Evolutionary conservation across 2,888 invertebrate species (phyloP), one percentile per base, ranked within the genome.

Genomic region (Eumerus sabulonum): DNA sequence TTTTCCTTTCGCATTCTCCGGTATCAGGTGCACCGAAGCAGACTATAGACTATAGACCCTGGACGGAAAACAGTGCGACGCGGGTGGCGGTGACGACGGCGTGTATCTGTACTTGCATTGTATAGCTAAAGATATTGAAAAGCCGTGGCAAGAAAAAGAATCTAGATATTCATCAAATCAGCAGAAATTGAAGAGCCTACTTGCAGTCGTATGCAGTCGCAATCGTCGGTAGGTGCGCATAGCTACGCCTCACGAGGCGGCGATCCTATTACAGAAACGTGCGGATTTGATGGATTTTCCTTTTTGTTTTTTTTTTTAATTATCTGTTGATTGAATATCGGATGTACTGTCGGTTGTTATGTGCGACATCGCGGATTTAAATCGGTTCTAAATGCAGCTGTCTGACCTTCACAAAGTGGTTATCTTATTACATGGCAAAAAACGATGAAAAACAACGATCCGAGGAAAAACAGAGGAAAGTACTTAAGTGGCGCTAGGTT

Each of bases 251-350:
- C 64, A 64, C 64, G 40, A 51, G 50, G 67, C 48, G 12, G 17
- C 59, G 59, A 54, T 79, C 74, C 50, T 19, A 60, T 79, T 79
- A 56, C 79, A 62, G 54, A 63, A 64, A 74, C 68, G 79, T 77
- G 56, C 56, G 51, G 44, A 9, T 40, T 40, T 7, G 7, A 7
- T 12, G 4, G 14, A 1, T 44, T 35, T 53, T 53, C 44, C 16
- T 19, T 17, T 1, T 19, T 11, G 4, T 9, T 11, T 14, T 53
- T 18, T 50, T 27, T 45, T 14, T 45, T 54, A 42, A 53, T 60
- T 48, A 60, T 50, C 14, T 44, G 27, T 36, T 44, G 63, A 44
- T 36, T 42, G 14, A 17, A 36, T n/a, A 12, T 27, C 27, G 3
- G 27, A 7, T 27, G 3, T 27, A 27, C 7, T 27, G 27, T 27